Evolutionary conservation across 2,888 invertebrate species (phyloP), one percentile per base, ranked within the genome.

Genomic region (Temnothorax unifasciatus): DNA sequence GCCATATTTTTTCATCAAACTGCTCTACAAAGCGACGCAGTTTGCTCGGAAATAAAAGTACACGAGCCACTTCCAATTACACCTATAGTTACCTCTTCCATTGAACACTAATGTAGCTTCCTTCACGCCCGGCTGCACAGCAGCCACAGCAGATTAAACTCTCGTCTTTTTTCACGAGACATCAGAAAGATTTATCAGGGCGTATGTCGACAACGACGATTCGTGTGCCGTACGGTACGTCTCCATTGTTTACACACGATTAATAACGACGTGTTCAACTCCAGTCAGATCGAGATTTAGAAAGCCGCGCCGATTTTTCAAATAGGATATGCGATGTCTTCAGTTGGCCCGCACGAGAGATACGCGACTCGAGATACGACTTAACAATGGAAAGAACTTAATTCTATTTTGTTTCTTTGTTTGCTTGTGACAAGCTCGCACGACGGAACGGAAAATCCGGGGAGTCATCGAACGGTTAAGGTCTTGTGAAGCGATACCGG

Each of bases 121-220:
- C 9, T 21, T 79, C 47, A 18, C 44, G 13, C 21, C 50, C 76
- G 61, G 6, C 79, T 86, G 25, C 54, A 64, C 75, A 76, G 64
- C 75, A 76, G 69, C 54, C 29, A 69, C 41, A 44, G 54, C 41
- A 68, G 15, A 44, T 68, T 77, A n/a, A 64, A 38, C 97, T 96
- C 88, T 98, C 97, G 86, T 98, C 95, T 89, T 97, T 41, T 95
- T 88, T 97, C 96, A 76, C 41, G 15, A 21, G 54, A 38, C 29
- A 34, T 29, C 25, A 41, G 44, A n/a, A 77, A 69, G 44, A 69
- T 77, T 68, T 57, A 68, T 69, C n/a, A 15, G 64, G 15, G 34
- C 34, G 9, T 74, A 6, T 25, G 38, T 64, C 64, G 38, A 50
- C 38, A 64, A 50, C 18, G 11, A 50, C 18, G 11, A 41, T 68